Percentiles rank a stretch among this genome's conserved stretches.
phyloP scores from a whole-genome alignment of 2,888 invertebrate genomes.

The Melikaiella ostensackeni region DNA sequence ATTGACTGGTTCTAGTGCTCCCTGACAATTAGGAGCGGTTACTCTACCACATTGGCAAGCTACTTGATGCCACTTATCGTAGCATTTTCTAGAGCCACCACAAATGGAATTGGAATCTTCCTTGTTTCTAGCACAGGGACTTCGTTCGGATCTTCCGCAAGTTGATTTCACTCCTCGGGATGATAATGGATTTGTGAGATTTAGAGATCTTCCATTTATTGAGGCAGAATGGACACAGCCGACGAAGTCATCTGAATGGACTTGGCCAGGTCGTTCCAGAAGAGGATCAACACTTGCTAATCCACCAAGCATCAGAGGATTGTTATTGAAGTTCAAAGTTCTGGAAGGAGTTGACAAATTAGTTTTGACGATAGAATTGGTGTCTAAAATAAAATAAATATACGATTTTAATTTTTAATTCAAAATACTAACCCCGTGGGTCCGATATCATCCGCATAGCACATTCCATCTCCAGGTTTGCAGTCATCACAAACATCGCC shows the following conservation, averaged over 20 bases:
- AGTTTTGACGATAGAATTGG: background rate
- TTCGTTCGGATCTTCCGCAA: constrained; percentile 85
- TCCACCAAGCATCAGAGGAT: constrained; percentile 91
- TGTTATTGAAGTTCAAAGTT: constrained; percentile 93
- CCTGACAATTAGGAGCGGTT: constrained; percentile 88
- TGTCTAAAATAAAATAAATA: background rate
- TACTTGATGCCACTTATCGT: constrained; percentile 90
- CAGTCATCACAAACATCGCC: constrained; percentile 93
- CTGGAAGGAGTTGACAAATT: constrained; percentile 79
- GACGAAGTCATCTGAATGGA: constrained; percentile 94
- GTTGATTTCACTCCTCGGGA: constrained; percentile 86
- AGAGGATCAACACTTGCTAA: constrained; percentile 91
- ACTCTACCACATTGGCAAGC: constrained; percentile 86
- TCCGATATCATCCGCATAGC: constrained; percentile 92
- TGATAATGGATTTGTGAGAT: constrained; percentile 87
- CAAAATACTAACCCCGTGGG: constrained; percentile 87
- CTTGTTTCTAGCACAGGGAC: constrained; percentile 79
- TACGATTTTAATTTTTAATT: constrained; percentile 8
- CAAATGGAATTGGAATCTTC: constrained; percentile 78
- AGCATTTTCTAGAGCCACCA: constrained; percentile 84
- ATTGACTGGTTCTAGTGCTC: constrained; percentile 88
- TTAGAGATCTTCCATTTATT: constrained; percentile 90
- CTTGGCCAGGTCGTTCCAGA: constrained; percentile 92
- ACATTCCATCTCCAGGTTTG: constrained; percentile 87
- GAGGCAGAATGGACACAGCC: constrained; percentile 96